phyloP scores from a whole-genome alignment of 2,888 invertebrate genomes.

The Latrodectus hesperus region DNA sequence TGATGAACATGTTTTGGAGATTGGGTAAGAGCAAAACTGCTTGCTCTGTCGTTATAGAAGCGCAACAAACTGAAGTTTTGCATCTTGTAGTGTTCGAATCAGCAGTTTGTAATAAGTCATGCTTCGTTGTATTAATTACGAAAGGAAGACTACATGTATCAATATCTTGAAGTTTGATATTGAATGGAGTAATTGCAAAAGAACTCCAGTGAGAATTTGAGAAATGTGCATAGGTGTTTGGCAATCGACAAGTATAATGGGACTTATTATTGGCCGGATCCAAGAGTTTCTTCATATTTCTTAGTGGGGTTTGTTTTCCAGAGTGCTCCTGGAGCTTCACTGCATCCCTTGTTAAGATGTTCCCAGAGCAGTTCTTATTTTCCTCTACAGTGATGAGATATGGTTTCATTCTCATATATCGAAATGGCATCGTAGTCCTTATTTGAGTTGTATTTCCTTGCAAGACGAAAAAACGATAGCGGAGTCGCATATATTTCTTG shows the following conservation, averaged over 20 bases:
- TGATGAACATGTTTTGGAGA: neutral
- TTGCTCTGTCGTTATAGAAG: neutral
- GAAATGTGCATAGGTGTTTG: neutral
- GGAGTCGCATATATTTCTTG: neutral
- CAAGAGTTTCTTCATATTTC: neutral
- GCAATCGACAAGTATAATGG: neutral
- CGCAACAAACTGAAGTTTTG: conserved; percentile 6
- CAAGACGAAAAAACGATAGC: neutral
- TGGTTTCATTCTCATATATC: neutral
- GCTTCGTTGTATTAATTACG: neutral
- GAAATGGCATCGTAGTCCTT: neutral
- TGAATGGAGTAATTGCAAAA: neutral
- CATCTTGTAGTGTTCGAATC: neutral
- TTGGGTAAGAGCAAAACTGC: neutral
- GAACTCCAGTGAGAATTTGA: neutral
- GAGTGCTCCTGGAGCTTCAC: neutral
- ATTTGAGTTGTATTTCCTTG: neutral
- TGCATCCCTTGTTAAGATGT: neutral
- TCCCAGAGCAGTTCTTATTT: neutral
- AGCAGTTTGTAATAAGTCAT: conserved; percentile 1
- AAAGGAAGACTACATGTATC: conserved; percentile 10
- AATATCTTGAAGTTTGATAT: neutral
- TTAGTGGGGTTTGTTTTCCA: neutral
- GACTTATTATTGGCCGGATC: neutral
- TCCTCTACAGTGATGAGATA: conserved; percentile 13